phyloP scores from a whole-genome alignment of 2,888 invertebrate genomes.

The Xylophagus ater region DNA sequence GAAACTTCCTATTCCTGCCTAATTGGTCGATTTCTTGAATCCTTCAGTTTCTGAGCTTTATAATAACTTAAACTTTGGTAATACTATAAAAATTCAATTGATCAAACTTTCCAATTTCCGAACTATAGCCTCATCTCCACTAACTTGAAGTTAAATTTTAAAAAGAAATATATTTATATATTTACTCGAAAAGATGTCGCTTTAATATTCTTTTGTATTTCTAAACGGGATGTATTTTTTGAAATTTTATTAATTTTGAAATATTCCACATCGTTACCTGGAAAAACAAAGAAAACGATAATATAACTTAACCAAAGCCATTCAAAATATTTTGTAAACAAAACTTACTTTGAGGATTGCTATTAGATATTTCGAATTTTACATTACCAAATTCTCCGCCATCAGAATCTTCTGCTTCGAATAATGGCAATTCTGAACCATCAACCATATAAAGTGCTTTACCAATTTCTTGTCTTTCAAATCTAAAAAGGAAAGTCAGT shows the following conservation, averaged over 20 bases:
- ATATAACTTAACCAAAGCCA: not conserved
- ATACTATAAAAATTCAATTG: no score
- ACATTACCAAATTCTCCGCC: constrained; percentile 46
- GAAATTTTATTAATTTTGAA: constrained; percentile 21
- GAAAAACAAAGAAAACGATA: constrained; percentile 3
- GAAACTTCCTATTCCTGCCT: no score
- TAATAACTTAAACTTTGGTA: no score
- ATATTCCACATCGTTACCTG: constrained; percentile 20
- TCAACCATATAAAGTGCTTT: constrained; percentile 25
- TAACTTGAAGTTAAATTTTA: no score
- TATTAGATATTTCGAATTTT: constrained; percentile 35
- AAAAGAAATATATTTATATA: constrained; percentile 1
- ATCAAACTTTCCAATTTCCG: no score
- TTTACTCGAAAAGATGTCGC: constrained; percentile 20
- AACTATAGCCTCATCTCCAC: no score
- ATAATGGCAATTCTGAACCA: constrained; percentile 35
- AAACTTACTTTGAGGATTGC: constrained; percentile 11
- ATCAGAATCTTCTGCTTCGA: constrained; percentile 46
- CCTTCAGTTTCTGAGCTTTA: no score
- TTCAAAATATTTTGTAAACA: constrained; percentile 13
- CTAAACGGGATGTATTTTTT: constrained; percentile 19
- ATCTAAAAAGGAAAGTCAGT: constrained; percentile 9
- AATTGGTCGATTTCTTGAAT: no score
- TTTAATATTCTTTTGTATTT: constrained; percentile 16
- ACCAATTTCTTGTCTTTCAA: constrained; percentile 17